Percentiles rank a stretch among this genome's conserved stretches.
Evolutionary conservation across 2,113 vertebrate species (phyloP).

Genomic region (Fukomys damarensis): DNA sequence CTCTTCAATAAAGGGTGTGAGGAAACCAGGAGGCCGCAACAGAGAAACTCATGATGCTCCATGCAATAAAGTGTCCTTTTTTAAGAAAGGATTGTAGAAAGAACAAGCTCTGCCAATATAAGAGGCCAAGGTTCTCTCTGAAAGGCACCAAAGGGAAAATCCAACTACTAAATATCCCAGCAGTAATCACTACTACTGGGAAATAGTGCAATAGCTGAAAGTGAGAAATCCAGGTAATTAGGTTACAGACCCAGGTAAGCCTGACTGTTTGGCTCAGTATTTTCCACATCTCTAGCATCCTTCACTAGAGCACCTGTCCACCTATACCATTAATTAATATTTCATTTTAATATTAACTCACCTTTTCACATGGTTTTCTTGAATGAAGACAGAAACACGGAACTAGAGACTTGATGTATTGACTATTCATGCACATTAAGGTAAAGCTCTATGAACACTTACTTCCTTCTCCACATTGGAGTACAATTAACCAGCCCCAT

Average conservation of each 20-base stretch:
- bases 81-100: not conserved
- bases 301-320: not conserved
- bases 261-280: not conserved
- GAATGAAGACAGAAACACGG: not conserved
- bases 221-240: not conserved
- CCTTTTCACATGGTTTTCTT: not conserved
- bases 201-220: not conserved
- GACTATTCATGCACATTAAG: not conserved
- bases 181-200: not conserved
- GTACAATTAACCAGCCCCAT: not conserved
- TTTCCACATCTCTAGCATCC: not conserved
- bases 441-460: no score
- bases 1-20: not conserved
- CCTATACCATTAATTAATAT: not conserved
- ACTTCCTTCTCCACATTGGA: not conserved
- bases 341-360: not conserved
- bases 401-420: not conserved
- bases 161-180: not conserved
- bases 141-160: constrained; percentile 13
- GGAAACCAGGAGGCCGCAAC: not conserved
- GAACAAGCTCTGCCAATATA: not conserved
- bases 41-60: not conserved
- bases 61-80: not conserved
- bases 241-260: not conserved
- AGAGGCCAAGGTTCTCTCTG: not conserved